phyloP scores from a whole-genome alignment of 2,797 vertebrate genomes.

The Gallinago nigripennis region DNA sequence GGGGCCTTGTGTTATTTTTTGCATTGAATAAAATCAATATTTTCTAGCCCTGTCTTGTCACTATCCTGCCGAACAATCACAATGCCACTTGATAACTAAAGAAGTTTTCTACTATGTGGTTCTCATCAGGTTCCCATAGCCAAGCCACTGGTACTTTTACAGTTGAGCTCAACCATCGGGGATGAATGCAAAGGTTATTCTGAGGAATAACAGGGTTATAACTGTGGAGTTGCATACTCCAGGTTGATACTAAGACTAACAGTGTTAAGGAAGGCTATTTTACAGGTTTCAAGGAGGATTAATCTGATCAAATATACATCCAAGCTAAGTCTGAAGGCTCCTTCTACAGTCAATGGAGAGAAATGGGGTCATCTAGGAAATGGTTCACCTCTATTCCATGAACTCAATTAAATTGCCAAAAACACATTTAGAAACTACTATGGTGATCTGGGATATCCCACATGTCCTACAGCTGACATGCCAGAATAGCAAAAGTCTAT shows the following conservation, averaged over 20 bases:
- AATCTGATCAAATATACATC: not conserved
- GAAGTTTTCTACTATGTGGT: not conserved
- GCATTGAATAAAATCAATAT: not conserved
- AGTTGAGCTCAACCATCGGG: not conserved
- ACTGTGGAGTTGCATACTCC: not conserved
- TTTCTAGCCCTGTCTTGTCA: not conserved
- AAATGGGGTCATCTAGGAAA: not conserved
- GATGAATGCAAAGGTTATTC: not conserved
- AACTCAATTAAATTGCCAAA: not conserved
- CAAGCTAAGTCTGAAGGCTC: not conserved
- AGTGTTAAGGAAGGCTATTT: not conserved
- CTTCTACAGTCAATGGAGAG: not conserved
- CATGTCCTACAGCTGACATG: not conserved
- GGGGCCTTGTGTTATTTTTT: not conserved
- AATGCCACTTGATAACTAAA: not conserved
- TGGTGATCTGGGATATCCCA: not conserved
- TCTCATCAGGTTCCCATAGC: not conserved
- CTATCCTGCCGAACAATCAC: not conserved
- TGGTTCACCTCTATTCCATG: not conserved
- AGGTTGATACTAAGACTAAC: not conserved
- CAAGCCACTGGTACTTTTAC: not conserved
- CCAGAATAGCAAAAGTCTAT: not conserved
- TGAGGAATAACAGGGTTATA: not conserved
- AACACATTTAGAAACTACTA: not conserved
- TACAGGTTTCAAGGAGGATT: not conserved